These are phyloP conservation scores for Ascidia mentula DNA, from an alignment of 23 tunicate genomes.

Conservation along the genomic window DNA sequence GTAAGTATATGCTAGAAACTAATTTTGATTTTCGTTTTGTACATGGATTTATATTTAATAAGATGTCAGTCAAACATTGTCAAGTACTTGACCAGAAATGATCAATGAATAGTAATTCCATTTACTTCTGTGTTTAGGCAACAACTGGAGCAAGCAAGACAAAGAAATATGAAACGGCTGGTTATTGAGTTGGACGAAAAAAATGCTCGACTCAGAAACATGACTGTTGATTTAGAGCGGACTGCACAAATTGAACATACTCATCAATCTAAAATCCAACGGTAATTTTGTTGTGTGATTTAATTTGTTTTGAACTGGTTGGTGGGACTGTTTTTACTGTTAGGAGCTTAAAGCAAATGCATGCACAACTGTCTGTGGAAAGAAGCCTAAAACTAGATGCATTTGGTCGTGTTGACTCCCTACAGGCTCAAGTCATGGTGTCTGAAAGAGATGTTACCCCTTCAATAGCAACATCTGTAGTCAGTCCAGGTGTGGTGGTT, in stretches of 20 bases:
- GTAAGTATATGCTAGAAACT: too few species aligned
- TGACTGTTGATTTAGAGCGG: conserved; percentile 63
- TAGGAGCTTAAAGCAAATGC: conserved; percentile 64
- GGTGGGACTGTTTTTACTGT: too few species aligned
- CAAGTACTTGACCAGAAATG: too few species aligned
- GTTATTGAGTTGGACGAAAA: conserved; percentile 81
- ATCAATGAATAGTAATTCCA: too few species aligned
- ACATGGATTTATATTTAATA: too few species aligned
- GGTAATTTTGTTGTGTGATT: conserved; percentile 36
- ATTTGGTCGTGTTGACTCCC: conserved; percentile 71
- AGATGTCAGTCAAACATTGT: too few species aligned
- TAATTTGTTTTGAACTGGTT: too few species aligned
- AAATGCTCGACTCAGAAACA: conserved; percentile 50
- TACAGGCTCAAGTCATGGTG: conserved; percentile 77
- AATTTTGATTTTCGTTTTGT: too few species aligned
- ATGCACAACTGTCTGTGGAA: conserved; percentile 61
- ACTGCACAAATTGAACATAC: conserved; percentile 36
- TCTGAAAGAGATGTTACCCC: conserved; percentile 42
- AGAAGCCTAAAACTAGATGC: conserved; percentile 72
- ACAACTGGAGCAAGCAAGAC: conserved; percentile 60
- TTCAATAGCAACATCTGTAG: background rate
- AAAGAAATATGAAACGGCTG: conserved; percentile 76
- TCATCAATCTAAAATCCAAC: conserved; percentile 47
- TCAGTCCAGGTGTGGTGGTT: background rate
- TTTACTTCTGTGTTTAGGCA: conserved; percentile 28